Percentiles rank a stretch among this genome's conserved stretches.
Conservation (phyloP, 2,888 invertebrate genomes). For the Aphodius granarius region DNA sequence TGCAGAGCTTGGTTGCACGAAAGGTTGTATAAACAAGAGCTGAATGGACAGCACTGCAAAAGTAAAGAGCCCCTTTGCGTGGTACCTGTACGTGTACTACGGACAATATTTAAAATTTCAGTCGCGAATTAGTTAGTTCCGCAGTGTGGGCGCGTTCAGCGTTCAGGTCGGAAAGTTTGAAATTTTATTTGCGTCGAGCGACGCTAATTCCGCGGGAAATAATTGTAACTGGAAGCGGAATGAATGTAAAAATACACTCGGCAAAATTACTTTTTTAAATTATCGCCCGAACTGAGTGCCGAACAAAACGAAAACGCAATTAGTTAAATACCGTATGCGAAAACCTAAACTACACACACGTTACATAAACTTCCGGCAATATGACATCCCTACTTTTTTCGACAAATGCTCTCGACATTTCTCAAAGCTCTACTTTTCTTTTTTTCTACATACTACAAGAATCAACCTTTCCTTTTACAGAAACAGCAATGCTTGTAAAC, state of each 20-base stretch:
- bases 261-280: conserved; percentile 22
- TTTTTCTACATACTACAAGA: neutral
- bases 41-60: neutral
- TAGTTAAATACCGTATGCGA: conserved; percentile 9
- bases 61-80: neutral
- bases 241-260: conserved; percentile 19
- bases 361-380: neutral
- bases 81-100: neutral
- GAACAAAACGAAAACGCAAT: conserved; percentile 6
- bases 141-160: neutral
- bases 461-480: too few relatives aligned
- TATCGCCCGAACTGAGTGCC: conserved; percentile 1
- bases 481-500: too few relatives aligned
- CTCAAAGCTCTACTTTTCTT: too few relatives aligned
- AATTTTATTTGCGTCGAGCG: conserved; percentile 3
- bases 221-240: conserved; percentile 15
- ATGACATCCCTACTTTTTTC: neutral
- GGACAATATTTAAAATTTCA: conserved; percentile 13
- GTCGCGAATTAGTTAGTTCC: conserved; percentile 8
- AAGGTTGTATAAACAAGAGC: conserved; percentile 1
- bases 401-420: too few relatives aligned
- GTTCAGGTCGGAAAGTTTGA: conserved; percentile 1
- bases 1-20: conserved; percentile 1
- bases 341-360: neutral
- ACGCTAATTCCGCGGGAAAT: conserved; percentile 15